These are phyloP conservation scores for Manis javanica DNA, from an alignment of 2,797 vertebrate genomes.

Conservation along the genomic window DNA sequence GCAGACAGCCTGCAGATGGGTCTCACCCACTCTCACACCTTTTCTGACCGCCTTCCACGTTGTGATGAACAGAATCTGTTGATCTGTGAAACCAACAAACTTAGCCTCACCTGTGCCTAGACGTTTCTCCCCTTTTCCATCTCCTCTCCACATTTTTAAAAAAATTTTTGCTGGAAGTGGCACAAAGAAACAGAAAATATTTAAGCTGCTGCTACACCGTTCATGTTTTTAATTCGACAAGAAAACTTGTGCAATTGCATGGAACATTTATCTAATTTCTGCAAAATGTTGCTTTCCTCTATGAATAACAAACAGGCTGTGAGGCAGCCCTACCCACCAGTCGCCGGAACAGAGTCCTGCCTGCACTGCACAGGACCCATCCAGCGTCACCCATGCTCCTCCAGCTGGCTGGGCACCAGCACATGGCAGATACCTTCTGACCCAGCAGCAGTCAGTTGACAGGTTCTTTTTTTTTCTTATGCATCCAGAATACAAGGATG, in stretches of 20 bases:
- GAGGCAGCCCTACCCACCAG: neutral
- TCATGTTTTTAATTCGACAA: slow-evolving; percentile 74
- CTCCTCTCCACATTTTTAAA: neutral
- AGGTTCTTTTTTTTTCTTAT: neutral
- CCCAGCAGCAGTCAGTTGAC: fast-evolving
- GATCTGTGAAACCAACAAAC: neutral
- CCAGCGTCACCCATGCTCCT: neutral
- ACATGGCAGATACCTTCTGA: fast-evolving
- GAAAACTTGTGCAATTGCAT: slow-evolving; percentile 65
- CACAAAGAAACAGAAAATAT: slow-evolving; percentile 29
- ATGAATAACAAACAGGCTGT: slow-evolving; percentile 69
- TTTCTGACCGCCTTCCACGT: fast-evolving
- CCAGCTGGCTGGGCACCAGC: neutral
- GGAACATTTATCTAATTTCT: slow-evolving; percentile 76
- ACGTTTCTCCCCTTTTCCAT: neutral
- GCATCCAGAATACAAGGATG: neutral
- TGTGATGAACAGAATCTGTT: neutral
- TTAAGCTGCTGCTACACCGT: neutral
- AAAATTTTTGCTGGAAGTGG: neutral
- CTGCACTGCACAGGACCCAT: fast-evolving
- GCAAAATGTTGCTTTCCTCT: slow-evolving; percentile 55
- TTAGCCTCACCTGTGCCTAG: neutral
- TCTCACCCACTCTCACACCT: neutral
- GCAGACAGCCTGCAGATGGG: fast-evolving
- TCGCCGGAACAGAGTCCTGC: neutral